These are phyloP conservation scores for Cyaniris semiargus DNA, from an alignment of 2,888 invertebrate genomes.

Conservation along the genomic window DNA sequence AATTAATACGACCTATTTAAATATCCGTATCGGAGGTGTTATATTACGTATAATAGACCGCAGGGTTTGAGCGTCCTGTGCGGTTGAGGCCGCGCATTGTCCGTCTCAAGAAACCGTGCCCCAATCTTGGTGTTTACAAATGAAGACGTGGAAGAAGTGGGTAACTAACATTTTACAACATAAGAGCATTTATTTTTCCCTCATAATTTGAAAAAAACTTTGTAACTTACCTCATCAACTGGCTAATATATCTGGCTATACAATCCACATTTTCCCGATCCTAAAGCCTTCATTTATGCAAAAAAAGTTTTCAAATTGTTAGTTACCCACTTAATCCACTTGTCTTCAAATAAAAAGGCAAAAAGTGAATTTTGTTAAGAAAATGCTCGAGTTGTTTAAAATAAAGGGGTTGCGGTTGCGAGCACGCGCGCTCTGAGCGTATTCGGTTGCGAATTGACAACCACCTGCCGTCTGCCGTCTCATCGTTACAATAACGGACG, in stretches of 20 bases:
- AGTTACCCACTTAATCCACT: too few relatives aligned
- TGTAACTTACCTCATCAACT: too few relatives aligned
- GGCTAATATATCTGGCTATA: too few relatives aligned
- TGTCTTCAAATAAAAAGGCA: background rate
- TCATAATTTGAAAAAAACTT: too few relatives aligned
- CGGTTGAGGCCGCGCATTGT: conserved; percentile 15
- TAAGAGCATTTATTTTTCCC: too few relatives aligned
- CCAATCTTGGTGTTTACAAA: conserved; percentile 21
- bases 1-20: conserved; percentile 5
- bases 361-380: conserved; percentile 27
- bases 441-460: conserved; percentile 6
- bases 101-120: conserved; percentile 23
- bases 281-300: too few relatives aligned
- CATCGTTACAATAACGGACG: conserved; percentile 23
- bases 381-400: conserved; percentile 38
- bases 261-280: too few relatives aligned
- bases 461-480: conserved; percentile 21
- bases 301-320: too few relatives aligned
- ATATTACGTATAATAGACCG: conserved; percentile 12
- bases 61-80: conserved; percentile 19
- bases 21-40: conserved; percentile 13
- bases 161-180: too few relatives aligned
- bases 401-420: conserved; percentile 60
- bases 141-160: too few relatives aligned
- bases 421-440: conserved; percentile 52